These are phyloP conservation scores for Nibea coibor DNA, from an alignment of 2,113 vertebrate genomes.

Conservation along the genomic window DNA sequence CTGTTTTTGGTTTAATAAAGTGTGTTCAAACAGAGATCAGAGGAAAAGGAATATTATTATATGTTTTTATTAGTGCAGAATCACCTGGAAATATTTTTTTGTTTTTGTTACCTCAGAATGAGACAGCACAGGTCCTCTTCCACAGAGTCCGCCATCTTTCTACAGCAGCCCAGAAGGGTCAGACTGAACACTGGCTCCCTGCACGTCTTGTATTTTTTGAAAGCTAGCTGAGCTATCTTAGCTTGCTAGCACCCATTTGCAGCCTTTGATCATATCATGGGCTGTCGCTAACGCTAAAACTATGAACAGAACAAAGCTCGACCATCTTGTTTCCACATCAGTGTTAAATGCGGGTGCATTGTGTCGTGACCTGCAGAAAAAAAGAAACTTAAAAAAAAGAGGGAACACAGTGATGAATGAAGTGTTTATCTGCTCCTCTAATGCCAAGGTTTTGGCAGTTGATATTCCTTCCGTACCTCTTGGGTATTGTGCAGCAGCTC, in stretches of 20 bases:
- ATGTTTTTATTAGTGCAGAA: too few relatives aligned
- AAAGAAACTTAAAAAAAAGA: too few relatives aligned
- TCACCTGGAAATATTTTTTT: too few relatives aligned
- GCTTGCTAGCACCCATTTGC: neutral
- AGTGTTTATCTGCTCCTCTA: constrained; percentile 43
- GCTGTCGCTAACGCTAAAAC: neutral
- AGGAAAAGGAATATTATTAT: too few relatives aligned
- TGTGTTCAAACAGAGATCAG: neutral
- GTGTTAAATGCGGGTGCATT: neutral
- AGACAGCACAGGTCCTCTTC: too few relatives aligned
- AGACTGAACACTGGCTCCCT: too few relatives aligned
- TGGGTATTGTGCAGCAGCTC: constrained; percentile 62
- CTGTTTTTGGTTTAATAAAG: too few relatives aligned
- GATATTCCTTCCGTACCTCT: constrained; percentile 56
- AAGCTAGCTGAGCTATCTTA: neutral
- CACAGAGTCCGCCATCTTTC: too few relatives aligned
- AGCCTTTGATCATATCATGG: neutral
- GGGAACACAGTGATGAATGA: constrained; percentile 9
- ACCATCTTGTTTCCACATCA: constrained; percentile 15
- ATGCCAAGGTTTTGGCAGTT: constrained; percentile 55
- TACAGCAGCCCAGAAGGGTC: too few relatives aligned
- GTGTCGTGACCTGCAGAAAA: constrained; percentile 22
- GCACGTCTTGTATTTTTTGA: too few relatives aligned
- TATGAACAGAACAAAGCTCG: neutral
- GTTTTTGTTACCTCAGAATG: too few relatives aligned